phyloP scores from a whole-genome alignment of 2,113 vertebrate species.

The Rhinopithecus roxellana region DNA sequence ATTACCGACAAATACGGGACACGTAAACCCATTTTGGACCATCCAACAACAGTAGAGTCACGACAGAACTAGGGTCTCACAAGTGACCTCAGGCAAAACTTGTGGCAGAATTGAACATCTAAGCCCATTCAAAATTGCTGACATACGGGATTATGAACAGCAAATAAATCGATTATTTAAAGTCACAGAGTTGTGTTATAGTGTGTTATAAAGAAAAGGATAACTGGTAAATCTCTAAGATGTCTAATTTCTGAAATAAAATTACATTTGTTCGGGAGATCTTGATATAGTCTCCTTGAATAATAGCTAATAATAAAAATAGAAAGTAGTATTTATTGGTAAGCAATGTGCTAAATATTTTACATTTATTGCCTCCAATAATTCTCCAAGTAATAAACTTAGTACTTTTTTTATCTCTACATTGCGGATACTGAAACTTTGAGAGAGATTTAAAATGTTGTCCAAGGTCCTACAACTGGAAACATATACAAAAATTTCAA shows the following conservation, averaged over 20 bases:
- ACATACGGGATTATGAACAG: not conserved
- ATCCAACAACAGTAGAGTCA: not conserved
- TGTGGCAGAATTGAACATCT: not conserved
- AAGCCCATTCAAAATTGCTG: not conserved
- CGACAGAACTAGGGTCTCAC: fast-evolving
- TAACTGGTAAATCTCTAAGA: constrained; percentile 14
- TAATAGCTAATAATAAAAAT: constrained; percentile 55
- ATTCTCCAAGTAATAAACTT: constrained; percentile 1
- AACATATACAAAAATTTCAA: constrained; percentile 3
- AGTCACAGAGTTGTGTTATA: not conserved
- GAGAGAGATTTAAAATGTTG: constrained; percentile 1
- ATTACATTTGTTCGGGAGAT: not conserved
- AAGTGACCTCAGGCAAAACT: not conserved
- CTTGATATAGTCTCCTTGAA: not conserved
- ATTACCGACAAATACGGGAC: not conserved
- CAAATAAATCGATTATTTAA: not conserved
- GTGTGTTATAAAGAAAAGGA: not conserved
- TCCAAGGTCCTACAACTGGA: not conserved
- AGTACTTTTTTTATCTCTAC: not conserved
- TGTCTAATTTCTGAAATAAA: constrained; percentile 52
- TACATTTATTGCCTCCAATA: constrained; percentile 35
- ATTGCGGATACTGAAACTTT: not conserved
- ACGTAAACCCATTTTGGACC: fast-evolving
- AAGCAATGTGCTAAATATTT: constrained; percentile 36
- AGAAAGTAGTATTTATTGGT: constrained; percentile 32